Evolutionary conservation across 2,113 vertebrate genomes (phyloP), one percentile per base, ranked within the genome.

Genomic region (Hippocampus comes): DNA sequence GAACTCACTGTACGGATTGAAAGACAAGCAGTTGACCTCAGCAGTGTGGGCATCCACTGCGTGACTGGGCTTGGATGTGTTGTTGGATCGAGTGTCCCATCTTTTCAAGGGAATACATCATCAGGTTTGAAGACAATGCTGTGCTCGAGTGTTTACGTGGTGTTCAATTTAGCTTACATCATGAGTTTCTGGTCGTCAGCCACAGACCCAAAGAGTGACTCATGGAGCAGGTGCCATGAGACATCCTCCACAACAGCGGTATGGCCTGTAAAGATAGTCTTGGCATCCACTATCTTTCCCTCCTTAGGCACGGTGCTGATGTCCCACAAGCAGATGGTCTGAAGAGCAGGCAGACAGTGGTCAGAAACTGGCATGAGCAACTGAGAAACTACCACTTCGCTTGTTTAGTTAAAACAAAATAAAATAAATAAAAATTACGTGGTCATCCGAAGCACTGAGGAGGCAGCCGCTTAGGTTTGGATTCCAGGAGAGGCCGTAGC

Each of bases 311-410:
- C 97, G 9, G 97, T 94, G 68, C 97, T 98, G 81, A 99, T 99
- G 84, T 99, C 97, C 97, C 97, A 99, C 49, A 99, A 87, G 81
- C 97, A 99, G 89, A 99, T 98, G 11, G 97, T 98, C 97, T 98
- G 84, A 90, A 70, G 25, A 70, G 23, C 73, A 11, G 68, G n/a
- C 43, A 67, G 17, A 70, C n/a, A 11, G 5, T 5, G 20, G 9
- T 7, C 18, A 69, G 59, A 71, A 6, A 49, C 1, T 1, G 5
- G 30, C 21, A 41, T 4, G 20, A 34, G 10, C 18, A 66, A n/a
- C 43, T 43, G 15, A 49, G 7, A 38, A 21, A 20, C 41, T 30
- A 11, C 23, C 38, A 12, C 34, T 43, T 14, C 1, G n/a, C 25
- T 55, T 69, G 10, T 38, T 21, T 38, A n/a, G 21, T 12, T 41